A percentile compares a stretch with the other conserved stretches of the same genome.
Conservation (phyloP, 2,113 vertebrate genomes). For the Myotis lucifugus region DNA sequence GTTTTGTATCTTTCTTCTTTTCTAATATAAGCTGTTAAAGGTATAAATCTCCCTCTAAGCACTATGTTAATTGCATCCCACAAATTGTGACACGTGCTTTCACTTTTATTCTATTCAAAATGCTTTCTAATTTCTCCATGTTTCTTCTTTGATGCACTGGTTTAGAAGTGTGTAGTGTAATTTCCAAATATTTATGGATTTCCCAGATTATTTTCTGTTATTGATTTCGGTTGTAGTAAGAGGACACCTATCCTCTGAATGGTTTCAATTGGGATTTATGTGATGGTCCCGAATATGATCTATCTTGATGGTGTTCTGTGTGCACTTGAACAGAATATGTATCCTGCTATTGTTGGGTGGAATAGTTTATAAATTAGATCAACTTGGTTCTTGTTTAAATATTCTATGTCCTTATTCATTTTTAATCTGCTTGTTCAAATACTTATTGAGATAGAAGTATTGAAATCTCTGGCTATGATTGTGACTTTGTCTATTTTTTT, state of each 20-base stretch:
- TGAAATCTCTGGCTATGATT: neutral
- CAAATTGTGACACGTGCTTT: neutral
- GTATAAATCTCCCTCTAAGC: neutral
- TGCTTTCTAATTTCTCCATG: neutral
- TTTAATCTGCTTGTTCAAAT: neutral
- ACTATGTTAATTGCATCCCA: neutral
- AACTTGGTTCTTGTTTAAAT: neutral
- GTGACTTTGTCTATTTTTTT: neutral
- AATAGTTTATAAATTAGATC: neutral
- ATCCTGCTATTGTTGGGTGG: neutral
- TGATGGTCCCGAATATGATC: neutral
- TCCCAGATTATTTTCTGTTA: neutral
- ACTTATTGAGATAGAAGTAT: neutral
- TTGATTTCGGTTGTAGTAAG: neutral
- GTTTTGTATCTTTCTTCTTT: neutral
- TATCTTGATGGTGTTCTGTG: neutral
- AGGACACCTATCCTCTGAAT: neutral
- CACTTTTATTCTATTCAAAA: neutral
- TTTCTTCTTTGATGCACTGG: neutral
- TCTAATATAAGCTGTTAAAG: constrained; percentile 5
- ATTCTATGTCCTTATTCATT: neutral
- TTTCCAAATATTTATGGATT: constrained; percentile 22
- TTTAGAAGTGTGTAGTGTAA: neutral
- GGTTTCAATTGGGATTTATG: constrained; percentile 15
- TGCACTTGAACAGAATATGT: neutral